Evolutionary conservation across 2,888 invertebrate species (phyloP), one percentile per base, ranked within the genome.

Genomic region (Acronicta aceris): DNA sequence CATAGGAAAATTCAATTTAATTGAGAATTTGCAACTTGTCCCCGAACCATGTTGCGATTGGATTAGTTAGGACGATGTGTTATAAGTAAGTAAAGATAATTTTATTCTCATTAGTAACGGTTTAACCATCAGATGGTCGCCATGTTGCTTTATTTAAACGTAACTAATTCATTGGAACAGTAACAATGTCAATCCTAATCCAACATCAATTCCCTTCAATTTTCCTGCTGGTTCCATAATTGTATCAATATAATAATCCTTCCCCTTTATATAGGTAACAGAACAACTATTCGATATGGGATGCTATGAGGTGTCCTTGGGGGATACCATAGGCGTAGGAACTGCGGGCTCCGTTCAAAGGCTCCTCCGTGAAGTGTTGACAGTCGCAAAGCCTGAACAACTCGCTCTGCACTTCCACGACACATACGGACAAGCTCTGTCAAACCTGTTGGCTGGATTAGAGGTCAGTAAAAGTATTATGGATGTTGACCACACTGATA

Each of bases 371-470:
- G 98, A 97, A 83, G 97, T 99, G 0, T 83, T 96, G 10, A 90
- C 94, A 38, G 94, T 96, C 4, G 95, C 96, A 0, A 91, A 96
- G 1, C 95, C 97, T 0, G 94, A 96, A 13, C 95, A 96, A 71
- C 93, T 99, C 56, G 99, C 99, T 0, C 96, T 99, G 27, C 99
- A 99, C 88, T 99, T 99, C 87, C 99, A 99, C 85, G 99, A 99
- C 87, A 99, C 99, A 0, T 99, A 99, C 82, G 99, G 99, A 0
- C 99, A 99, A 89, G 99, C 99, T 0, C 88, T 99, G 50, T 96
- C 98, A 0, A 99, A 99, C 90, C 97, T 99, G 74, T 95, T 98
- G n/a, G 97, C 97, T 6, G 98, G 99, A 12, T 93, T 99, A 49
- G 98, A 99, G 89, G 97, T 97, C 81, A 7, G 27, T 27, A 33